Evolutionary conservation across 2,888 invertebrate species (phyloP).

Genomic region (Acrocyrtus sp.): DNA sequence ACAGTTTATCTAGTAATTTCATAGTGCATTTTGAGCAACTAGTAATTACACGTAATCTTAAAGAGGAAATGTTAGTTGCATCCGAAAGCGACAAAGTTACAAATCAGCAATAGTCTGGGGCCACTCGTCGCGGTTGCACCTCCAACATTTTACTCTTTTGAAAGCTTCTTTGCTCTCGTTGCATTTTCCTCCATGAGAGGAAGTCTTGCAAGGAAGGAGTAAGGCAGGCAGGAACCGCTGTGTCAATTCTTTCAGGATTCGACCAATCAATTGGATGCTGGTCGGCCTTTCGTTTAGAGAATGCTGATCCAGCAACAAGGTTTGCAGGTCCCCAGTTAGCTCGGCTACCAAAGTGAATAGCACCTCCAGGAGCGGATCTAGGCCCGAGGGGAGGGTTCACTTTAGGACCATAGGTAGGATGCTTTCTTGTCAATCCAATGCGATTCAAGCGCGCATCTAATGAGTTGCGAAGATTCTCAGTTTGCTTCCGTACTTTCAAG

Average conservation of each 20-base stretch:
- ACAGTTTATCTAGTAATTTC: too few species aligned
- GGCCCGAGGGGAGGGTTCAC: conserved; percentile 17
- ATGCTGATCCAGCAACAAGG: conserved; percentile 42
- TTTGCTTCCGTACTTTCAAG: conserved; percentile 46
- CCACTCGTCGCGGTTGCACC: not conserved
- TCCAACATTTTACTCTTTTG: not conserved
- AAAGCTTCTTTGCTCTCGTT: conserved; percentile 11
- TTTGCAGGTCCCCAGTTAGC: conserved; percentile 55
- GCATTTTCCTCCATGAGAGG: conserved; percentile 33
- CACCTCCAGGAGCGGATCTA: not conserved
- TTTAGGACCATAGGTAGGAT: too few species aligned
- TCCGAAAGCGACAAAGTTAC: too few species aligned
- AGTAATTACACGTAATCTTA: too few species aligned
- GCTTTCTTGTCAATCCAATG: conserved; percentile 48
- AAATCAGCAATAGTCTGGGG: not conserved
- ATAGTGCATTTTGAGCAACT: too few species aligned
- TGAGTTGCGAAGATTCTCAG: conserved; percentile 45
- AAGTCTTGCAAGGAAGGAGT: conserved; percentile 48
- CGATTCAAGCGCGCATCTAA: conserved; percentile 42
- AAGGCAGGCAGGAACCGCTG: conserved; percentile 45
- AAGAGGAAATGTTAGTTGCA: too few species aligned
- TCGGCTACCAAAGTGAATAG: not conserved
- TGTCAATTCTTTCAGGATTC: conserved; percentile 27
- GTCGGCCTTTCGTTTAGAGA: not conserved
- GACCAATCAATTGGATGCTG: not conserved